Percentiles rank a stretch among this genome's conserved stretches.
Conservation (phyloP, 2,797 vertebrate genomes). For the Gymnoscopelus braueri region DNA sequence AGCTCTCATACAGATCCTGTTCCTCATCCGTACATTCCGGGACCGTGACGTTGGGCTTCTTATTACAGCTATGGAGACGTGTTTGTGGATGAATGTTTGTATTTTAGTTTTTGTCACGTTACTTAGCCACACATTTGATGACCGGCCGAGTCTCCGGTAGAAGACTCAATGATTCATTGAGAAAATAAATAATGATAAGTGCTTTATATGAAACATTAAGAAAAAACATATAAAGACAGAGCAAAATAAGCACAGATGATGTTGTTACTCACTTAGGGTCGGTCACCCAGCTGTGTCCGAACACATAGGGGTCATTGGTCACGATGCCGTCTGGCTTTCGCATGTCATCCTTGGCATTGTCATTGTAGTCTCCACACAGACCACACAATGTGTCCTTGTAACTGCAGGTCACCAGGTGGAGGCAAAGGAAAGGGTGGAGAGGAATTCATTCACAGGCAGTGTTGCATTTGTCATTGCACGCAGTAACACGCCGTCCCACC, state of each 20-base stretch:
- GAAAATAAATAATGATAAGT: too few relatives aligned
- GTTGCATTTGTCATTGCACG: too few relatives aligned
- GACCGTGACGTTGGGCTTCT: slow-evolving; percentile 72
- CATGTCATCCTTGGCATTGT: slow-evolving; percentile 78
- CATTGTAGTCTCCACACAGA: slow-evolving; percentile 85
- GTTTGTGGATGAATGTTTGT: too few relatives aligned
- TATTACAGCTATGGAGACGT: slow-evolving; percentile 68
- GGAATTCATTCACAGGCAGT: not conserved
- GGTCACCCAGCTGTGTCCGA: slow-evolving; percentile 84
- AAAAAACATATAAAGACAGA: too few relatives aligned
- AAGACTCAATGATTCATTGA: too few relatives aligned
- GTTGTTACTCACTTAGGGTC: slow-evolving; percentile 56
- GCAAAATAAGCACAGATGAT: too few relatives aligned
- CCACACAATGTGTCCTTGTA: slow-evolving; percentile 83
- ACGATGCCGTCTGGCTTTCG: slow-evolving; percentile 74
- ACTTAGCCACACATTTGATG: too few relatives aligned
- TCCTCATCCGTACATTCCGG: slow-evolving; percentile 46
- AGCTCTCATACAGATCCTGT: slow-evolving; percentile 71
- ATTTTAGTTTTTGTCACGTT: too few relatives aligned
- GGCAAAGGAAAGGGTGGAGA: not conserved
- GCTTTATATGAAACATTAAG: too few relatives aligned
- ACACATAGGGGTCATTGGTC: slow-evolving; percentile 65
- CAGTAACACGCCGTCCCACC: too few relatives aligned
- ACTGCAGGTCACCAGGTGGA: slow-evolving; percentile 57
- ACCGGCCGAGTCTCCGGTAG: too few relatives aligned